Base-by-base conservation (phyloP, 1,140 invertebrate species). In the Drosophila murphyi region DNA sequence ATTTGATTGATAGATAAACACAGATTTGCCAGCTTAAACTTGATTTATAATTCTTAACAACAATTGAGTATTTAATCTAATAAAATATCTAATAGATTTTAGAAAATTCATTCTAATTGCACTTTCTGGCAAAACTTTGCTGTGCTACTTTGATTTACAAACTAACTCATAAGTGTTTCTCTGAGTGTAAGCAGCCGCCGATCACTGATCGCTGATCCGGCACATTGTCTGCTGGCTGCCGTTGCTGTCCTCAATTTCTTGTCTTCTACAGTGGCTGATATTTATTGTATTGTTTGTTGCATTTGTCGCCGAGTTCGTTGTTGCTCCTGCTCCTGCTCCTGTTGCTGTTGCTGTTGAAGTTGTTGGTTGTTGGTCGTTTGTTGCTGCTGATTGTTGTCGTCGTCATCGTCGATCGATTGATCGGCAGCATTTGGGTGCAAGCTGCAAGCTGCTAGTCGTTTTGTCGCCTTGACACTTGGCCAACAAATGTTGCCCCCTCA, bases 281-380 rank as follows among this genome's bases (percentile, higher is more conserved):
- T 88, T 88, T 88, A 88, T 88, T 89, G 83, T 89, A 88, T 89
- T 89, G 80, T 80, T 86, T 76, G 57, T 60, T 75, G 85, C 67
- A 75, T 75, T 75, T 75, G 72, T 75, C 72, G 70, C 52, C 43
- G 54, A 56, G 45, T 78, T 64, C 74, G 64, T 79, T 73, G 76
- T 72, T 85, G 82, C 59, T 20, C 20, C 73, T 70, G 72, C 61
- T 69, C 68, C 67, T 52, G 63, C 70, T 82, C 72, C 51, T 64
- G 78, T 57, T 71, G 64, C 10, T 54, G 57, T 62, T 43, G 50
- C 10, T 32, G 62, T 51, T 57, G 10, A 43, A 31, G 45, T 31
- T 65, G 62, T 41, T 59, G 45, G 65, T 59, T 79, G 57, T 60
- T 72, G 47, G 68, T 78, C 73, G 79, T 82, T 82, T 85, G 80